phyloP scores from a whole-genome alignment of 2,797 vertebrate species.

The Paramormyrops hopkinsi region DNA sequence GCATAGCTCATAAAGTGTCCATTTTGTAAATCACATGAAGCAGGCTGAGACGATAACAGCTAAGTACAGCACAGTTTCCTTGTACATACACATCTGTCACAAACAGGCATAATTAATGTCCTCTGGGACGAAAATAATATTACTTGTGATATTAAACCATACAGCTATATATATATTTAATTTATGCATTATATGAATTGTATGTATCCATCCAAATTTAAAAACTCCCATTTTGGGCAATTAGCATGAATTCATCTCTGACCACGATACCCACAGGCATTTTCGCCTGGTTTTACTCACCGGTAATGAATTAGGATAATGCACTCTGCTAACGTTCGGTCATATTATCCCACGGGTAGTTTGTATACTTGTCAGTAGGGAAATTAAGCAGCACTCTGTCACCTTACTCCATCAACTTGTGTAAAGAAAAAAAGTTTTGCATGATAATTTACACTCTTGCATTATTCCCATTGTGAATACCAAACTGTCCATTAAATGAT shows the following conservation, averaged over 20 bases:
- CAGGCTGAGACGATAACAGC: background rate
- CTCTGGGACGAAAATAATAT: background rate
- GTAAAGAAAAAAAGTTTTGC: constrained; percentile 17
- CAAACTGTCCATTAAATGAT: constrained; percentile 17
- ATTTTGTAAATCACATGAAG: background rate
- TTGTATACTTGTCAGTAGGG: background rate
- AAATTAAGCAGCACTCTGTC: background rate
- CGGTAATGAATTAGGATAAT: background rate
- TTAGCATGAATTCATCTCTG: background rate
- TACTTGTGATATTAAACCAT: constrained; percentile 6
- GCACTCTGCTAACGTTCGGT: background rate
- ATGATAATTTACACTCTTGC: constrained; percentile 31
- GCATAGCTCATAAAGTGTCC: background rate
- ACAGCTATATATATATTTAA: background rate
- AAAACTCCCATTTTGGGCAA: background rate
- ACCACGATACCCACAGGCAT: background rate
- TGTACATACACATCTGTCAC: background rate
- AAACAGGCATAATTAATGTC: background rate
- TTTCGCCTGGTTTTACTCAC: background rate
- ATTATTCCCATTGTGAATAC: constrained; percentile 33
- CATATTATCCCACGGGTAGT: background rate
- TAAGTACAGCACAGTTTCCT: background rate
- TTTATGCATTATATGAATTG: background rate
- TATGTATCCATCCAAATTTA: background rate
- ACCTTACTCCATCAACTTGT: background rate